Base-by-base conservation (phyloP, 2,888 invertebrate genomes). In the Pogonocherus hispidulus region DNA sequence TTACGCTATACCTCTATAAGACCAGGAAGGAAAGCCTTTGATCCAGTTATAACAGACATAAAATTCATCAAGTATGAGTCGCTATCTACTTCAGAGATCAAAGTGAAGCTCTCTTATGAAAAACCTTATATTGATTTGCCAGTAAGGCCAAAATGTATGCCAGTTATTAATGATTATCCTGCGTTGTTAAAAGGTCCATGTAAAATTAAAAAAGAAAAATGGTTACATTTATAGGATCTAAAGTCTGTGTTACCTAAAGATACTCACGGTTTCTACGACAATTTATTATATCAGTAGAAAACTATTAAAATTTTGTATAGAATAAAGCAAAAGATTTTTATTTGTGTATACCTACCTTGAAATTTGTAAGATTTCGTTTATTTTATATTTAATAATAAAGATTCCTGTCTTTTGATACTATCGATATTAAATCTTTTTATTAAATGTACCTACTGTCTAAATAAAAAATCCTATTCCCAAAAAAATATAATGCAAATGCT, bases 191-290 rank as follows among this genome's bases (percentile, higher is more conserved):
- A 54, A 22, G 22, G 32, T 22, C 22, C 16, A n/a, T 54, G 52
- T n/a, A 54, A 54, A 54, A 54, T 54, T 27, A 54, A 23, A 23
- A 54, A 54, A 54, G 65, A 65, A 20, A 65, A 65, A 51, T 65
- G 57, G 64, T 47, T 35, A 56, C 64, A 64, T 47, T 27, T 64
- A 5, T 49, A 64, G 32, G 56, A 64, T 18, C 27, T 60, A 9
- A 66, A 60, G 60, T 46, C 66, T 4, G 60, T 60, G 14, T 18
- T 66, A 5, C 60, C 66, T 9, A 66, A 66, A 35, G 66, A 66
- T 49, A 66, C 60, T 19, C 60, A 59, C 37, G 49, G 19, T 20
- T 60, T 60, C 32, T 60, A 60, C 14, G 49, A 60, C 37, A 44
- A 41, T 46, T n/a, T 57, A 14, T 32, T 32, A 32, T 32, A 54